Evolutionary conservation across 2,797 vertebrate species (phyloP), one percentile per base, ranked within the genome.

Genomic region (Pseudochromis fuscus): DNA sequence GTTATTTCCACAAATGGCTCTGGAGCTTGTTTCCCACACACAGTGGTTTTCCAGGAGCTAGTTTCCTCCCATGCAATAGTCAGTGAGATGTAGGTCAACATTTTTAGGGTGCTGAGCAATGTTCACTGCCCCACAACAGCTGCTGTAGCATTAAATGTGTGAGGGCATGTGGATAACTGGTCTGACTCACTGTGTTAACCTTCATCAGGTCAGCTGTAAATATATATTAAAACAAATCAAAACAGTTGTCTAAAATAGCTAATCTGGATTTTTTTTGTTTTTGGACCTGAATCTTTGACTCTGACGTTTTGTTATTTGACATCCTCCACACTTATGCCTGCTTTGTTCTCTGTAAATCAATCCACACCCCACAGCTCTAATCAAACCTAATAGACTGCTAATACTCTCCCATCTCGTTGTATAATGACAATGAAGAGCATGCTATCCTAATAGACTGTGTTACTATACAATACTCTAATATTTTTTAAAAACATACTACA

Each of bases 1-100:
- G 49, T 33, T 68, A 25, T 59, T 30, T 25, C n/a, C 53, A 68
- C 61, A 58, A 73, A 74, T 35, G 58, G 18, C 63, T 38, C 16
- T 16, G 30, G n/a, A 48, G 27, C 25, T 31, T 56, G 37, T 65
- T 67, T 78, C 58, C n/a, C n/a, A n/a, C 21, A 56, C 12, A 50
- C 25, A 31, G 23, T 40, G n/a, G n/a, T n/a, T n/a, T n/a, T 68
- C 28, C 23, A 44, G 33, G 27, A 30, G 23, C 45, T 30, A 24
- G 31, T 48, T 75, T 37, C 7, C 24, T 28, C 24, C 4, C 15
- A 7, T 48, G 28, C 57, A 33, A 37, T 42, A 58, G 18, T 37
- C 18, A 21, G 12, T 30, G 23, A 63, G 25, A 67, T 64, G 23
- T 35, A 60, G 49, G 50, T 63, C 60, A 70, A 35, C 8, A 46